Conservation (phyloP, 1,140 invertebrate species). For the Platyura marginata region DNA sequence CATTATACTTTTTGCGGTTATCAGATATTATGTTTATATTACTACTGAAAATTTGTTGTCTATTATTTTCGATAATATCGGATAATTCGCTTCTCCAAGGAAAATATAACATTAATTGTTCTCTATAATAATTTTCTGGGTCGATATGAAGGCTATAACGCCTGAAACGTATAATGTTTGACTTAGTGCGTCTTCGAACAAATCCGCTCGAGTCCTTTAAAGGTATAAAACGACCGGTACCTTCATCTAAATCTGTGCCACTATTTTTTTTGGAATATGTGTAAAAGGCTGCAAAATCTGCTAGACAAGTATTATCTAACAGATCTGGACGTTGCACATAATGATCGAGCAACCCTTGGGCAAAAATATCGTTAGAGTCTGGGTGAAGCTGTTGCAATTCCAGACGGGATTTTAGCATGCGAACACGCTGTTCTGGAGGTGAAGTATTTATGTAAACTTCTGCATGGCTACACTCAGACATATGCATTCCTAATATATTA, state of each 20-base stretch:
- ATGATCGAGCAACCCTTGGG: background rate
- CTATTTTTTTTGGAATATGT: background rate
- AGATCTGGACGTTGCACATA: background rate
- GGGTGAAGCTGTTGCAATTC: conserved; percentile 1
- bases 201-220: background rate
- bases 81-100: background rate
- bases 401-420: background rate
- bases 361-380: background rate
- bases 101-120: background rate
- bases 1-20: background rate
- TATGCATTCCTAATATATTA: conserved; percentile 8
- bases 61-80: background rate
- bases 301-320: background rate
- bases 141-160: background rate
- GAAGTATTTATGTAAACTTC: conserved; percentile 6
- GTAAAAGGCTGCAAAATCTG: background rate
- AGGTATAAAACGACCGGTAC: background rate
- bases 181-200: background rate
- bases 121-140: background rate
- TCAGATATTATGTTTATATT: background rate
- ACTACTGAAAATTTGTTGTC: background rate
- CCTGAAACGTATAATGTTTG: background rate
- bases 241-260: background rate
- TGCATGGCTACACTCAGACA: conserved; percentile 8
- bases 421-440: background rate